These are phyloP conservation scores for Philereme vetulata DNA, from an alignment of 2,888 invertebrate species.

Conservation along the genomic window DNA sequence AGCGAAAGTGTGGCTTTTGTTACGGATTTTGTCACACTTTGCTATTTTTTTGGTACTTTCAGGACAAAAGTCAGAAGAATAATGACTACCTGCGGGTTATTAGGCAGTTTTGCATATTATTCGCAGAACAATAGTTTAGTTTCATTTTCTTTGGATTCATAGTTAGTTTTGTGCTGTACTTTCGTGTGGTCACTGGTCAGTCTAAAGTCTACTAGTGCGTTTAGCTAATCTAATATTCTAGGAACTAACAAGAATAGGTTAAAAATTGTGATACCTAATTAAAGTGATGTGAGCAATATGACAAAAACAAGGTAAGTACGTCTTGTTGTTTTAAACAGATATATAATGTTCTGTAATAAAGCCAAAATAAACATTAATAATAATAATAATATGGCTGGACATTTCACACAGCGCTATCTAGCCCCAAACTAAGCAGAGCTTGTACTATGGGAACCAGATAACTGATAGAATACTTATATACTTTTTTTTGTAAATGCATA, in stretches of 20 bases:
- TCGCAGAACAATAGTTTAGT: slow-evolving; percentile 60
- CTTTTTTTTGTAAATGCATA: too few species aligned
- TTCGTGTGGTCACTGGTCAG: slow-evolving; percentile 51
- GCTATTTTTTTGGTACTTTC: slow-evolving; percentile 27
- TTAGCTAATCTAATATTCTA: too few species aligned
- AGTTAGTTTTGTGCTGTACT: slow-evolving; percentile 57
- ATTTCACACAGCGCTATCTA: too few species aligned
- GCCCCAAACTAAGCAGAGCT: too few species aligned
- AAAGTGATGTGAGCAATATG: background rate
- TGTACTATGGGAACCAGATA: too few species aligned
- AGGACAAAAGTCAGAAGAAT: slow-evolving; percentile 53
- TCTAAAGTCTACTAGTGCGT: slow-evolving; percentile 20
- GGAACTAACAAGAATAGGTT: background rate
- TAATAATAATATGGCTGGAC: too few species aligned
- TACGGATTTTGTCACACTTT: slow-evolving; percentile 20
- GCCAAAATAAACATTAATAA: too few species aligned
- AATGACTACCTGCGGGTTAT: slow-evolving; percentile 74
- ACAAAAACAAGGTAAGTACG: too few species aligned
- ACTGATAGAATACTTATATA: too few species aligned
- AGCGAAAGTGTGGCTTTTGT: slow-evolving; percentile 68
- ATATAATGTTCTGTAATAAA: too few species aligned
- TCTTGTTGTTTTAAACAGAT: too few species aligned
- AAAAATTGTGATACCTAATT: background rate
- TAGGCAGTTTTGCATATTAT: slow-evolving; percentile 73
- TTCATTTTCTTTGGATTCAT: slow-evolving; percentile 63